Evolutionary conservation across 1,140 invertebrate genomes (phyloP), one percentile per base, ranked within the genome.

Genomic region (Phthorimaea operculella): DNA sequence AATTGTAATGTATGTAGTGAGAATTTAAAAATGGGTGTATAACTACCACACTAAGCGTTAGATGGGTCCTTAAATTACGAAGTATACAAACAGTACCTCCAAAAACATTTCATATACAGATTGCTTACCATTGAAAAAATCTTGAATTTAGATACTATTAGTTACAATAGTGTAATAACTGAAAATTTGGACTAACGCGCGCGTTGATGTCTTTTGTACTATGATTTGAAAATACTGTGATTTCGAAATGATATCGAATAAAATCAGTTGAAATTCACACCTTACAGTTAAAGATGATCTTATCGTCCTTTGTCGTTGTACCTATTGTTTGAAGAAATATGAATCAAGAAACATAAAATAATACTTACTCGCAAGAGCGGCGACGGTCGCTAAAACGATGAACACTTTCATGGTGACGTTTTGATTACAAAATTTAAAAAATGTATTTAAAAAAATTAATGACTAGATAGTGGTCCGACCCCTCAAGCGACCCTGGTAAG

Each of bases 371-470:
- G 81, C 79, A 59, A 84, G 56, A 64, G 81, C 78, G 54, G 79
- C 70, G 56, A 68, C 73, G 53, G 79, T 76, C 55, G 81, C 68
- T 66, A 84, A 65, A 57, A 81, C 79, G 75, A 84, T 75, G 76
- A 84, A 83, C 78, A 84, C 79, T 84, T 82, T 84, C 81, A 84
- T 84, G 70, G 57, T 81, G 76, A 74, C 71, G 66, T 79, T 81
- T 76, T 68, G 66, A 71, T 79, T 70, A 64, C 57, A 55, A 63
- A 73, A 62, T 74, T 66, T 60, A 70, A 70, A 70, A 66, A 65
- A 65, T n/a, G 21, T 28, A 28, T 28, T 57, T 66, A 56, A 62
- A 69, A 70, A 76, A 74, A 60, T 59, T 72, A 79, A 76, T 84
- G 81, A 84, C 81, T 84, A 84, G 81, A 84, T 84, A 63, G 63